Evolutionary conservation across 2,113 vertebrate species (phyloP).

Genomic region (Tragelaphus strepsiceros): DNA sequence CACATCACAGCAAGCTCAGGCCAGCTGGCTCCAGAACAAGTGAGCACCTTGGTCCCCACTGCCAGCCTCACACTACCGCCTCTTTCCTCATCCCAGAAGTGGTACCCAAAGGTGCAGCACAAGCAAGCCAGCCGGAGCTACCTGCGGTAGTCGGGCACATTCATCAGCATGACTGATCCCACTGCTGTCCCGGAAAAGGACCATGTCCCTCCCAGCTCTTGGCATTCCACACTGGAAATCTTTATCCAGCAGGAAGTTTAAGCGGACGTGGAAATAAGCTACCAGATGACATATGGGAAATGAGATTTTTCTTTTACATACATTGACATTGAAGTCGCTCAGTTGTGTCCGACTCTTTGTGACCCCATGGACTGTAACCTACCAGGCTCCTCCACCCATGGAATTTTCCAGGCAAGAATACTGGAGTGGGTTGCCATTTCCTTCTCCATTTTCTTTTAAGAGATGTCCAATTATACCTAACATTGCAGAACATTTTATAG

Average conservation of each 20-base stretch:
- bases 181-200: background rate
- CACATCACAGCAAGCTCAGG: background rate
- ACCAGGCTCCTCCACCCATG: no score
- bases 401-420: no score
- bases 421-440: no score
- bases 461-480: background rate
- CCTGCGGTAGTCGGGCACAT: fast-evolving
- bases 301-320: background rate
- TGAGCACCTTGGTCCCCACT: fast-evolving
- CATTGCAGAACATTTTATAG: background rate
- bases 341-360: no score
- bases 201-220: background rate
- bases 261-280: background rate
- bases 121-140: fast-evolving
- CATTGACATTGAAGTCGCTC: no score
- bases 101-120: fast-evolving
- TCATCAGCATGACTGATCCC: fast-evolving
- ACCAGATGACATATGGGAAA: background rate
- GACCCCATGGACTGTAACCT: no score
- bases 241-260: background rate
- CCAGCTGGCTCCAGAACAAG: background rate
- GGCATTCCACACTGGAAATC: background rate
- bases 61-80: fast-evolving
- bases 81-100: background rate
- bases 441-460: background rate